A percentile compares a stretch with the other conserved stretches of the same genome.
Conservation (phyloP, 1,140 invertebrate species). For the Pteromalus puparum region DNA sequence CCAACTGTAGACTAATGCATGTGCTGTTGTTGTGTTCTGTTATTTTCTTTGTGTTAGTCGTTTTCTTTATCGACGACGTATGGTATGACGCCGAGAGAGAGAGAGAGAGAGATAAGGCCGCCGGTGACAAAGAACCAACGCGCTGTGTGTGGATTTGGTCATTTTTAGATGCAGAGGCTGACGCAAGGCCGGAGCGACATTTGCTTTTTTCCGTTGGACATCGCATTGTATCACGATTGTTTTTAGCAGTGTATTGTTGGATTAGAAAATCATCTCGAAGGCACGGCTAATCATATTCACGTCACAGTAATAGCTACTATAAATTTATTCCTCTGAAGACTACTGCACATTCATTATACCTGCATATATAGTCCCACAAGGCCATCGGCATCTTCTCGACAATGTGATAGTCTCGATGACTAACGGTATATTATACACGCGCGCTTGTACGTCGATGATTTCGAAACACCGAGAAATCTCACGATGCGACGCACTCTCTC, state of each 20-base stretch:
- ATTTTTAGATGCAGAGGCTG: no score
- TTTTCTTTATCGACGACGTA: not conserved
- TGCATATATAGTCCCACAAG: not conserved
- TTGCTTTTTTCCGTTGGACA: no score
- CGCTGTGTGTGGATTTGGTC: no score
- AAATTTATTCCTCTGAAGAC: not conserved
- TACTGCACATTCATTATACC: not conserved
- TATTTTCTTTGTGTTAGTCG: not conserved
- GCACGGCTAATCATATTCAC: not conserved
- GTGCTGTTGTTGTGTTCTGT: not conserved
- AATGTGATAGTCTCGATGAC: not conserved
- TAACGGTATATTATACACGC: not conserved
- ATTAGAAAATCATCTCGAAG: not conserved
- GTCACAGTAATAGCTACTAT: not conserved
- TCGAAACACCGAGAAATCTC: not conserved
- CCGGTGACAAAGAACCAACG: no score
- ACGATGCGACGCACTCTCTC: not conserved
- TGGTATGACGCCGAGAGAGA: no score
- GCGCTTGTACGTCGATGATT: no score
- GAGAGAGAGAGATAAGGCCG: no score
- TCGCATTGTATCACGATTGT: no score
- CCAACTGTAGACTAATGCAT: not conserved
- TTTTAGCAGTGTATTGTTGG: no score
- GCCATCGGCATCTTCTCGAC: not conserved
- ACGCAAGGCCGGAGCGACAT: no score